A percentile compares a stretch with the other conserved stretches of the same genome.
Evolutionary conservation across 2,888 invertebrate genomes (phyloP).

Genomic region (Dusona sp.): DNA sequence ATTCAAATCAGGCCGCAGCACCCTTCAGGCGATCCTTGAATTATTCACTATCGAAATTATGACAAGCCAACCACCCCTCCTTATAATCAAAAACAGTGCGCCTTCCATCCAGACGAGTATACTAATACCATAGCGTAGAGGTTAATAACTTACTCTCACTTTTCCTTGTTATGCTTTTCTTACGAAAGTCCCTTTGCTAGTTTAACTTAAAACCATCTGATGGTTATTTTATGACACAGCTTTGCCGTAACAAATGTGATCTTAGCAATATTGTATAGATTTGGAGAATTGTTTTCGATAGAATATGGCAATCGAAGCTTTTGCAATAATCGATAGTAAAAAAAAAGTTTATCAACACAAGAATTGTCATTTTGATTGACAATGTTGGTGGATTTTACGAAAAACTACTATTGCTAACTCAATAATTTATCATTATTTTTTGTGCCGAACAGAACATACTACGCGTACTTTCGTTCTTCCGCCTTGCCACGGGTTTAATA

Average conservation of each 20-base stretch:
- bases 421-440: background rate
- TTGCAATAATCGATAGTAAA: background rate
- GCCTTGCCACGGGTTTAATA: conserved; percentile 71
- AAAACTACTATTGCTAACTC: background rate
- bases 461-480: conserved; percentile 66
- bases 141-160: conserved; percentile 28
- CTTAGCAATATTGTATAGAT: background rate
- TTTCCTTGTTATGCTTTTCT: conserved; percentile 34
- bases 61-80: conserved; percentile 70
- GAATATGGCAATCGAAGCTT: background rate
- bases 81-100: conserved; percentile 72
- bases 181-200: conserved; percentile 20
- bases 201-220: conserved; percentile 25
- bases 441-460: background rate
- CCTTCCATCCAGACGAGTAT: conserved; percentile 53
- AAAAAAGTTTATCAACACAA: background rate
- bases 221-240: conserved; percentile 25
- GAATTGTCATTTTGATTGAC: background rate
- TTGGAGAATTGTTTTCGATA: background rate
- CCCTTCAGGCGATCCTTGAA: conserved; percentile 79
- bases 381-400: background rate
- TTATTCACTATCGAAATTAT: conserved; percentile 80
- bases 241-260: background rate
- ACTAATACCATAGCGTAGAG: conserved; percentile 15
- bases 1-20: conserved; percentile 79